Evolutionary conservation across 2,797 vertebrate species (phyloP), one percentile per base, ranked within the genome.

Genomic region (Manis javanica): DNA sequence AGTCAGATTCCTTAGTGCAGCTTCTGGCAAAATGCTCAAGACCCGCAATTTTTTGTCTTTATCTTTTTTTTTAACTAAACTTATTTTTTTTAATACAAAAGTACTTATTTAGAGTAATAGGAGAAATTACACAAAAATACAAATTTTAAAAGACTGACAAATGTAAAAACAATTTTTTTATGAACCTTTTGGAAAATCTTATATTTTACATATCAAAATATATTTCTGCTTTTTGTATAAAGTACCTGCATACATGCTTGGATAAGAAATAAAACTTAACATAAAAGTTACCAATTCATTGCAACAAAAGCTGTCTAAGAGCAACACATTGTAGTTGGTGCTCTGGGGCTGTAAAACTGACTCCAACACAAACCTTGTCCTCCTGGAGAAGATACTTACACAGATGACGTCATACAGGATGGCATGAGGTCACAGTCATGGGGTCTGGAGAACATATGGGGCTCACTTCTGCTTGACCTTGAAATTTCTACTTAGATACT

Each of bases 111-210:
- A 78, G 39, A 87, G 86, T 16, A 6, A 57, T 89, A 51, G 91
- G 68, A 79, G 3, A 72, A 82, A 82, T 71, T 90, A 77, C 39
- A 64, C 9, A 86, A 78, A 90, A 83, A 71, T 57, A 39, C 11
- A 90, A 84, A 66, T 66, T 87, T 89, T 91, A 59, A 74, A 87
- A 88, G 46, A 19, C 8, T 53, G 63, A 87, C 57, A 91, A 90
- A 59, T 57, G 14, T 19, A 29, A 86, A 71, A 77, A 49, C 15
- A 55, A 53, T 10, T 59, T 78, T 61, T 74, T 69, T 46, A 46
- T 46, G 42, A 46, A 46, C 42, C 42, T 46, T 46, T 46, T 46
- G 42, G 42, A 46, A 46, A 1, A 46, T 46, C 42, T 46, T 46
- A 11, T 46, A 46, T 46, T 46, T 46, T 46, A 8, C 42, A 46